These are phyloP conservation scores for Euplagia quadripunctaria DNA, from an alignment of 2,888 invertebrate genomes.

Conservation along the genomic window DNA sequence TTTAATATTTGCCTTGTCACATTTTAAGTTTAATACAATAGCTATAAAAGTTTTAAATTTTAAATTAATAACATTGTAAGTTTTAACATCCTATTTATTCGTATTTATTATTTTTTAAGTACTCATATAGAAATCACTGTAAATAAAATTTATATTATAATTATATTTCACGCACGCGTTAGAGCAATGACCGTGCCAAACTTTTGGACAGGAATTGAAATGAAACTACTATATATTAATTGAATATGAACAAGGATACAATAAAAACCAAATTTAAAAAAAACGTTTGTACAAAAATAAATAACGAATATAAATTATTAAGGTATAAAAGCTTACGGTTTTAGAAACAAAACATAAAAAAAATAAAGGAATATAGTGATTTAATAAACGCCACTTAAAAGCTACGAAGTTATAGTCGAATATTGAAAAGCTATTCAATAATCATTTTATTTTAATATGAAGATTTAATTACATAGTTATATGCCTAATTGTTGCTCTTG, in stretches of 20 bases:
- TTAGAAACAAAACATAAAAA: constrained; percentile 40
- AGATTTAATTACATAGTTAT: not conserved
- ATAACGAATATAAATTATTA: constrained; percentile 58
- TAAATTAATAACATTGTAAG: not conserved
- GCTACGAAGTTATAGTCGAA: constrained; percentile 46
- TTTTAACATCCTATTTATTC: not conserved
- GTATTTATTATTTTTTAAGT: constrained; percentile 4
- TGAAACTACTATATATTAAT: constrained; percentile 53
- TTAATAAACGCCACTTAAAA: constrained; percentile 21
- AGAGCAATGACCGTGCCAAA: constrained; percentile 60
- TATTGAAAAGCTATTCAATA: constrained; percentile 38
- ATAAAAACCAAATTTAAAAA: constrained; percentile 56
- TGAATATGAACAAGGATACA: constrained; percentile 51
- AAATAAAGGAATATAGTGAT: constrained; percentile 31
- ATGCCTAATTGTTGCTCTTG: not conserved
- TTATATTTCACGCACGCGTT: constrained; percentile 49
- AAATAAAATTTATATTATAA: constrained; percentile 47
- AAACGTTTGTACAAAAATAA: constrained; percentile 69
- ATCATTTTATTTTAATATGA: not conserved
- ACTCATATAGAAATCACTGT: constrained; percentile 31
- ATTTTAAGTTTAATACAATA: constrained; percentile 8
- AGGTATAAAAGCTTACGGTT: constrained; percentile 52
- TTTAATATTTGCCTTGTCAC: not conserved
- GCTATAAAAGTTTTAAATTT: too few species aligned
- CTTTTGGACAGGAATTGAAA: constrained; percentile 75